phyloP scores from a whole-genome alignment of 2,113 vertebrate genomes.

The Accipiter cooperii region DNA sequence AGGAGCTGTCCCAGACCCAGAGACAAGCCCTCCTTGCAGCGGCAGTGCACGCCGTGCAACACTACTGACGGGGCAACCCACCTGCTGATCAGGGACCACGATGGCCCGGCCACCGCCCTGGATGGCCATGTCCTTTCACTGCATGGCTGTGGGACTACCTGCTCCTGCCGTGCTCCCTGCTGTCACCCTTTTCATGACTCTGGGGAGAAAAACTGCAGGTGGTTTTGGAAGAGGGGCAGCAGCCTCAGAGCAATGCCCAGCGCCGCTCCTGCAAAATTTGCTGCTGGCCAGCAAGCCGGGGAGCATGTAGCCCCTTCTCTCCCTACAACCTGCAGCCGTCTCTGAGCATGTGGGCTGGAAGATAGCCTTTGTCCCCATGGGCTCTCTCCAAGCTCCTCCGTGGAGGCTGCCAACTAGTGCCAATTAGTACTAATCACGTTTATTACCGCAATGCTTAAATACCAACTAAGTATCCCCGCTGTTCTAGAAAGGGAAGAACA shows the following conservation, averaged over 20 bases:
- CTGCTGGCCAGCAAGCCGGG: neutral
- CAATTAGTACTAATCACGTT: neutral
- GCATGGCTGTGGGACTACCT: neutral
- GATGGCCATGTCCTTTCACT: neutral
- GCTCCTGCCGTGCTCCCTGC: neutral
- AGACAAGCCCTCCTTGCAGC: neutral
- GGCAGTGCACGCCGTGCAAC: neutral
- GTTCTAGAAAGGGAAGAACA: neutral
- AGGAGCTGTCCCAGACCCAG: neutral
- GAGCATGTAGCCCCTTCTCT: neutral
- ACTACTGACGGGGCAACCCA: rapidly evolving
- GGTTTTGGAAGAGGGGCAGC: neutral
- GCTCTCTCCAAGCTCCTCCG: neutral
- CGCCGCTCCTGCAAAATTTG: neutral
- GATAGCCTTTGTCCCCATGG: neutral
- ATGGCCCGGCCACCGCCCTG: neutral
- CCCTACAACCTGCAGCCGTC: neutral
- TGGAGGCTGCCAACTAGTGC: neutral
- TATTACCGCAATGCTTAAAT: neutral
- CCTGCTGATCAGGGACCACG: rapidly evolving
- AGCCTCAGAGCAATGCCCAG: neutral
- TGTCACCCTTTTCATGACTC: neutral
- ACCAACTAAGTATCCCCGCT: neutral
- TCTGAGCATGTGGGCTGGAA: neutral
- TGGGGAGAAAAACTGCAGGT: neutral